phyloP scores from a whole-genome alignment of 2,797 vertebrate genomes.

The Argyrosomus regius region DNA sequence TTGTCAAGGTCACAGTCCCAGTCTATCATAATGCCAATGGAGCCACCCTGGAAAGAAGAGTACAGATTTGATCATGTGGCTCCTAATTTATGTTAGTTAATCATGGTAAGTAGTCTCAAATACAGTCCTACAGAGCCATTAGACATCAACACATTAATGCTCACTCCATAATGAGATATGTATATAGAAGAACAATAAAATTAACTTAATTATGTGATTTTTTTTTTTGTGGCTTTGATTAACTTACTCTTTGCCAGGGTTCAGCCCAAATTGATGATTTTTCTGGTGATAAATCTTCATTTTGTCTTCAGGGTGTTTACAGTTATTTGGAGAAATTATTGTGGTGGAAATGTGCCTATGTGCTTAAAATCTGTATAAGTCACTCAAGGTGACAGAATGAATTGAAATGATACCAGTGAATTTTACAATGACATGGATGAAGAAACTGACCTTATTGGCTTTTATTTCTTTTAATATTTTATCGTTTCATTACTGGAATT shows the following conservation, averaged over 20 bases:
- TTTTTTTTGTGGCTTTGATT: too few species aligned
- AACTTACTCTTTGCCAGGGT: background rate
- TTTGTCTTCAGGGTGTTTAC: too few species aligned
- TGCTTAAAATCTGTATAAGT: background rate
- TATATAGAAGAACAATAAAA: background rate
- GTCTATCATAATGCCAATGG: constrained; percentile 90
- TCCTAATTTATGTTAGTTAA: background rate
- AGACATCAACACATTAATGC: background rate
- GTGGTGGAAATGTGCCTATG: background rate
- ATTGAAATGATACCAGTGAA: background rate
- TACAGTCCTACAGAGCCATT: background rate
- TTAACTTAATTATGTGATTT: background rate
- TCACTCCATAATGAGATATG: background rate
- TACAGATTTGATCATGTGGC: background rate
- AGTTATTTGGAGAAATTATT: too few species aligned
- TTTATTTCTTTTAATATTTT: too few species aligned
- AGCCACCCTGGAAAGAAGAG: constrained; percentile 86
- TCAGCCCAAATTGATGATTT: background rate
- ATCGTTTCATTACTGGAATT: too few species aligned
- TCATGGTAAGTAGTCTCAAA: background rate
- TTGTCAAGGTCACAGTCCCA: constrained; percentile 95
- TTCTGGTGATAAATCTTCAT: too few species aligned
- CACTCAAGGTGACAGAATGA: background rate
- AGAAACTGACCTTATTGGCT: too few species aligned
- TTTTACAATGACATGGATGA: background rate